These are phyloP conservation scores for Pseudolaguvia tuberculata DNA, from an alignment of 2,113 vertebrate genomes.

Conservation along the genomic window DNA sequence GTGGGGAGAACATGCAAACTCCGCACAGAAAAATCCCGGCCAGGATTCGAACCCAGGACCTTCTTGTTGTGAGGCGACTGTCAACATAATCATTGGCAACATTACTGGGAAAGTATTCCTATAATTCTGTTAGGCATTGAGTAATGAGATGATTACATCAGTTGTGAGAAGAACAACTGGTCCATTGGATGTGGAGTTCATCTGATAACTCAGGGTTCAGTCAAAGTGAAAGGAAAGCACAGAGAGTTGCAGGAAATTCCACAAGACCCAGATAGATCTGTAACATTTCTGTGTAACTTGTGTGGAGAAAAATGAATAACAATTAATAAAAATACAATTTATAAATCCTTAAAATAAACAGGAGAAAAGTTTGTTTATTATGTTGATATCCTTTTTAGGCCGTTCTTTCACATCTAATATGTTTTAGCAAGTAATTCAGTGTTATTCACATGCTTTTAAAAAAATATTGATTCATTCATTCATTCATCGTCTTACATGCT, in stretches of 20 bases:
- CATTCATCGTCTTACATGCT: too few species aligned
- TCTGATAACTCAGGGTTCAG: slow-evolving; percentile 59
- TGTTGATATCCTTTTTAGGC: neutral
- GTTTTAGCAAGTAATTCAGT: neutral
- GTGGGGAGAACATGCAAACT: too few species aligned
- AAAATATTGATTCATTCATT: too few species aligned
- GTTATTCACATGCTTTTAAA: neutral
- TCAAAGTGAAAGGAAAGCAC: slow-evolving; percentile 53
- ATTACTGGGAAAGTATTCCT: neutral
- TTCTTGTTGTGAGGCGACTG: too few species aligned
- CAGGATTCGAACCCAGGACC: too few species aligned
- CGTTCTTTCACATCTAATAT: too few species aligned
- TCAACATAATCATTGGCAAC: too few species aligned
- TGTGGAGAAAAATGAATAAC: too few species aligned
- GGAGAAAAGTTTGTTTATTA: neutral
- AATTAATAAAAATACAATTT: neutral
- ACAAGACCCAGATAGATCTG: slow-evolving; percentile 49
- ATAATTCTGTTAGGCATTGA: neutral
- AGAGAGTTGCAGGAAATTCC: slow-evolving; percentile 69
- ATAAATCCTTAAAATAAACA: neutral
- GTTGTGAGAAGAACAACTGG: slow-evolving; percentile 30
- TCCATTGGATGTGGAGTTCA: slow-evolving; percentile 46
- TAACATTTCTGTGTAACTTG: slow-evolving; percentile 34
- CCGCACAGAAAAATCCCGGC: too few species aligned
- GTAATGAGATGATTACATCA: slow-evolving; percentile 28